Evolutionary conservation across 1,140 invertebrate genomes (phyloP), one percentile per base, ranked within the genome.

Genomic region (Chlorops oryzae): DNA sequence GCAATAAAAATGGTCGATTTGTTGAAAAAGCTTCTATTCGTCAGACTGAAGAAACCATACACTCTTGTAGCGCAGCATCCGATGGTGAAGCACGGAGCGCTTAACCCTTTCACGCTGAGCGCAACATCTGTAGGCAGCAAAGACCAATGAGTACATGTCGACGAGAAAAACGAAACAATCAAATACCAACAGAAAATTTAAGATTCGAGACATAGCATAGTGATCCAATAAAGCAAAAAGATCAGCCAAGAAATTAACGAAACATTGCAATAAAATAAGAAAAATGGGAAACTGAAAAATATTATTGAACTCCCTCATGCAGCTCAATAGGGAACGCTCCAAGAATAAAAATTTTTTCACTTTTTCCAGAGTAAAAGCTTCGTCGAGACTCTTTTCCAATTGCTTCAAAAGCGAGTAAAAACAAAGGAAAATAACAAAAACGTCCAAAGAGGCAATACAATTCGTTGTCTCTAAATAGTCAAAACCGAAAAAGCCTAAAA

Each of bases 141-240:
- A 17, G 2, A 66, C 35, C 4, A 66, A 22, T 7, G 59, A 55
- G n/a, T 62, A 67, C 9, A 66, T 37, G 17, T 66, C 62, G 9
- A 59, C 21, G 13, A 57, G 45, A 5, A 64, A 50, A 12, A 65
- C 55, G 3, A 58, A 25, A 23, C 58, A 65, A 17, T 66, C 64
- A 22, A 64, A 63, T n/a, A 65, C 62, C n/a, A 67, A 65, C 37
- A 61, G 63, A 9, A 66, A 35, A 2, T 61, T 59, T 2, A 65
- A 49, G 5, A 61, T 61, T 6, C 62, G 62, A 9, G 57, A 52
- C 13, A 51, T 39, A 5, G 65, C 64, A 38, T 58, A 67, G 45
- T 64, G 64, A 3, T 61, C 61, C 58, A 67, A 59, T n/a, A 63
- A 61, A 39, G 64, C 64, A 23, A 67, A 67, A 48, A 67, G 61